Conservation (phyloP, 2,113 vertebrate species). For the Sitta europaea region DNA sequence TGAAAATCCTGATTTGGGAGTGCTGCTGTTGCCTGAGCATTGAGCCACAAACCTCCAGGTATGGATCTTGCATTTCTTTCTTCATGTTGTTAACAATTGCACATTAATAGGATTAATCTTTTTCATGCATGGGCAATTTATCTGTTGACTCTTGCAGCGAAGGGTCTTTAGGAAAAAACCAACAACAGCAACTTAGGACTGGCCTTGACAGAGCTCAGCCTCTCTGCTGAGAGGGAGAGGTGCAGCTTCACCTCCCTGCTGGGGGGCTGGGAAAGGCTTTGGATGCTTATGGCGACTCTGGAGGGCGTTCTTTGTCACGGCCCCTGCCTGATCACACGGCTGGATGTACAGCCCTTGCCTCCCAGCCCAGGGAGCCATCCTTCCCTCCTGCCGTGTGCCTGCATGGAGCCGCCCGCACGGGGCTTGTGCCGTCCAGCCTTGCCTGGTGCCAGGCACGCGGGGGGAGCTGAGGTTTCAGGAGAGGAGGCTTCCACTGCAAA, state of each 20-base stretch:
- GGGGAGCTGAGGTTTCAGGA: background rate
- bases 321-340: no score
- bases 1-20: background rate
- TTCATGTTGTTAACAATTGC: background rate
- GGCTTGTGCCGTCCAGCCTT: background rate
- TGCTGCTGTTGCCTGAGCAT: background rate
- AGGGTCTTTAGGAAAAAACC: background rate
- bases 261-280: background rate
- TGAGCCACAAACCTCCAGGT: background rate
- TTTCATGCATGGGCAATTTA: background rate
- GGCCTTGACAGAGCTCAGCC: background rate
- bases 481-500: background rate
- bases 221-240: background rate
- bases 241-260: background rate
- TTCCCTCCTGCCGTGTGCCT: background rate
- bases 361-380: rapidly evolving
- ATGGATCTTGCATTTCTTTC: background rate
- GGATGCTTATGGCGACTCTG: background rate
- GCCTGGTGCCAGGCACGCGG: background rate
- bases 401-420: background rate
- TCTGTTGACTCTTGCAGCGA: background rate
- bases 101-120: background rate
- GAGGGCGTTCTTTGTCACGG: background rate
- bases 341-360: background rate
- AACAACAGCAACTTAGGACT: background rate